Evolutionary conservation across 92 coral and sea anemone species (phyloP), one percentile per base, ranked within the genome.

Genomic region (Porites cylindrica): DNA sequence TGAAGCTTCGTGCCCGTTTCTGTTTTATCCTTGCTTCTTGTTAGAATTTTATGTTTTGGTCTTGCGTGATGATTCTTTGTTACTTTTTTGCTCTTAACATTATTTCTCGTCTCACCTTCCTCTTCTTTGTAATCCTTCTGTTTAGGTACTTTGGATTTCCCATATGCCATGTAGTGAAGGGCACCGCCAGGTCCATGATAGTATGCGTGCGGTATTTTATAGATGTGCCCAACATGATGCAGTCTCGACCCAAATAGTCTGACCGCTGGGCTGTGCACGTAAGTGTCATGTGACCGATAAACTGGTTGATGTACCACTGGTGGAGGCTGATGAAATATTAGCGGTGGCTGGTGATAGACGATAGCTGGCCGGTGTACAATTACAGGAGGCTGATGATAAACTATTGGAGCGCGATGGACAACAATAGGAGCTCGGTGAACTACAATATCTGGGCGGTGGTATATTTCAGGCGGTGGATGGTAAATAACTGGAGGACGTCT

Each of bases 381-480:
- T 7, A 97, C 99, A 8, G 99, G 98, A 1, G 99, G 91, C 70
- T 95, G 99, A 79, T 97, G 99, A 69, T 97, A 95, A 38, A 97
- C 87, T 50, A 97, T 93, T 13, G 99, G 96, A 18, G 98, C 97
- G 4, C 99, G 96, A 84, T 97, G 99, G 29, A 97, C 91, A 79
- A 97, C 83, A 70, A 97, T 87, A 50, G 99, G 96, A n/a, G 99
- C 94, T 29, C 98, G 93, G 85, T 97, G 99, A 62, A 97, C 98
- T 67, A 97, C 91, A 76, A 97, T 97, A 29, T 97, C 96, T 67
- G 99, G 99, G 56, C 98, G 90, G 85, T 97, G 99, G 75, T 93
- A 97, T 17, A 97, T 93, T 77, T 97, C 98, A 24, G 99, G 99
- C 21, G 98, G 98, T 8, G 98, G 99, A 66, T 97, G 99, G 68